phyloP scores from a whole-genome alignment of 2,888 invertebrate species.

The Masnerella sp. region DNA sequence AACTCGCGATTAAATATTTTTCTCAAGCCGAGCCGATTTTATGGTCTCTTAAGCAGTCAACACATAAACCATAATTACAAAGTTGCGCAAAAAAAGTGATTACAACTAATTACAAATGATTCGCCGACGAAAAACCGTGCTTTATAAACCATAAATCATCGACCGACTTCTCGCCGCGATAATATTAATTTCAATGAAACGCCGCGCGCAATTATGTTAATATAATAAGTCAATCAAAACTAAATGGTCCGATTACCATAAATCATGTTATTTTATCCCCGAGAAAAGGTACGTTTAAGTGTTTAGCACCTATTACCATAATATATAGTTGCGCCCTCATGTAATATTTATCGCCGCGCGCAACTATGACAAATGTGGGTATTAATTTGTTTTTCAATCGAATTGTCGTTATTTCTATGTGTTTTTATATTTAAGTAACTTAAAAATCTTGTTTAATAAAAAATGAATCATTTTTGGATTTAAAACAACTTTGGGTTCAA shows the following conservation, averaged over 20 bases:
- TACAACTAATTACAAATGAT: conserved; percentile 6
- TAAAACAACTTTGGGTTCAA: too few relatives aligned
- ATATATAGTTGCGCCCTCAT: conserved; percentile 28
- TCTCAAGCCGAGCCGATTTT: conserved; percentile 1
- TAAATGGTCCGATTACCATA: conserved; percentile 37
- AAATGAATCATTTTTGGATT: too few relatives aligned
- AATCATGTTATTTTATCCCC: conserved; percentile 39
- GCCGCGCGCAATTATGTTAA: conserved; percentile 35
- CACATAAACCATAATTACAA: conserved; percentile 13
- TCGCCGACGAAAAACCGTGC: conserved; percentile 3
- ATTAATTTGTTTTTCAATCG: conserved; percentile 29
- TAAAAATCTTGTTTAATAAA: too few relatives aligned
- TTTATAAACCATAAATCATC: conserved; percentile 22
- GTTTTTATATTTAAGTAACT: too few relatives aligned
- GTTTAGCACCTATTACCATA: conserved; percentile 39
- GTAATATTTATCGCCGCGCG: conserved; percentile 26
- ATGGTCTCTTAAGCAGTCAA: conserved; percentile 5
- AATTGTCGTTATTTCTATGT: too few relatives aligned
- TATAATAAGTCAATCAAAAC: conserved; percentile 41
- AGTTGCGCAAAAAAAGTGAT: neutral
- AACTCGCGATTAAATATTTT: conserved; percentile 6
- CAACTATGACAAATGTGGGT: conserved; percentile 25
- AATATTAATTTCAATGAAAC: conserved; percentile 22
- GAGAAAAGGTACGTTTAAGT: conserved; percentile 28
- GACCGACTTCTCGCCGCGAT: conserved; percentile 3